Evolutionary conservation across 2,797 vertebrate species (phyloP).

Genomic region (Brachyalestes nurse): DNA sequence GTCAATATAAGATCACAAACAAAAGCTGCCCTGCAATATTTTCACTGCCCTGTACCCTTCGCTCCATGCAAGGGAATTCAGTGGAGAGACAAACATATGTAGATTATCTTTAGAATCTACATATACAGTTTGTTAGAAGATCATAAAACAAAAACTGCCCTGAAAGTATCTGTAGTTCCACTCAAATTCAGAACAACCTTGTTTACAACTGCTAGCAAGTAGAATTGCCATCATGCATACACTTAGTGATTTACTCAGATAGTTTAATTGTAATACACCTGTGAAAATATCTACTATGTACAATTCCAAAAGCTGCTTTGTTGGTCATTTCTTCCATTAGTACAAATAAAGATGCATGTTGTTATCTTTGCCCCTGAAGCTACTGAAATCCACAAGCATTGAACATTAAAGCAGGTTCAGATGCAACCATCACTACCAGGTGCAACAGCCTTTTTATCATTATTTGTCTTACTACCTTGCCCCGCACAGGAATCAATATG

Average conservation of each 20-base stretch:
- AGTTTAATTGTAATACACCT: neutral
- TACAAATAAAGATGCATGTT: neutral
- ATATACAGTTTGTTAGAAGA: too few species aligned
- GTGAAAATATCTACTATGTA: neutral
- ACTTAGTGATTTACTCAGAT: neutral
- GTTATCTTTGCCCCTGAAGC: conserved; percentile 36
- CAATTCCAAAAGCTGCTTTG: neutral
- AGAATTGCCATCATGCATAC: neutral
- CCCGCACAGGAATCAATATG: conserved; percentile 64
- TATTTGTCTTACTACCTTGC: conserved; percentile 64
- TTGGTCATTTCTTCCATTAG: conserved; percentile 34
- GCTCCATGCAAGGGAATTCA: too few species aligned
- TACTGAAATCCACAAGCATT: conserved; percentile 28
- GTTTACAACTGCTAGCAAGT: neutral
- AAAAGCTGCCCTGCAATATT: too few species aligned
- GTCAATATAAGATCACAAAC: too few species aligned
- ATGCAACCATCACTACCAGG: conserved; percentile 50
- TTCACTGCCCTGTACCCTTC: too few species aligned
- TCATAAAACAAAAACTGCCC: too few species aligned
- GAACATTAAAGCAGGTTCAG: conserved; percentile 54
- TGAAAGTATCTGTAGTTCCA: too few species aligned
- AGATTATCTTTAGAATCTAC: too few species aligned
- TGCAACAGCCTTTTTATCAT: conserved; percentile 61
- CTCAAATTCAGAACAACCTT: too few species aligned
- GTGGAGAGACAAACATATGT: too few species aligned